These are phyloP conservation scores for Pachymerium ferrugineum DNA, from an alignment of 2,888 invertebrate genomes.

Conservation along the genomic window DNA sequence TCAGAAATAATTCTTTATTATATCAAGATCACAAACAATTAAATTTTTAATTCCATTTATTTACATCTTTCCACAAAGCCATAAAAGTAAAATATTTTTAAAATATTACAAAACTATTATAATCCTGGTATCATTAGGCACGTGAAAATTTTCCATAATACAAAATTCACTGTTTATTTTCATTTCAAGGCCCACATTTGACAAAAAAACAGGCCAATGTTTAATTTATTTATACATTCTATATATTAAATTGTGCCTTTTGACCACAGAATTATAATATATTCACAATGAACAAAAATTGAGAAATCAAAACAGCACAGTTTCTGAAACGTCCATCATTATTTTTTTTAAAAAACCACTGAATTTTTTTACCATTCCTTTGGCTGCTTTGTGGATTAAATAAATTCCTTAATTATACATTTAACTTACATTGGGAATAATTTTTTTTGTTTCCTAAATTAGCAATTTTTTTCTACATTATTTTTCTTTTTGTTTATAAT, in stretches of 20 bases:
- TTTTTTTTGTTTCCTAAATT: not conserved
- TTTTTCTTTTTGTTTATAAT: not conserved
- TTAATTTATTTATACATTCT: too few species aligned
- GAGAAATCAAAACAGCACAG: not conserved
- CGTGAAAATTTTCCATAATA: not conserved
- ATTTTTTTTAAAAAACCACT: too few species aligned
- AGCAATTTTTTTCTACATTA: not conserved
- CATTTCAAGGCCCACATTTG: too few species aligned
- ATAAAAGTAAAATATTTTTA: not conserved
- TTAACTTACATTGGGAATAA: not conserved
- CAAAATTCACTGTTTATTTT: not conserved
- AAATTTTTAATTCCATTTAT: conserved; percentile 13
- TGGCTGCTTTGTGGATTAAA: conserved; percentile 6
- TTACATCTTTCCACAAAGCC: not conserved
- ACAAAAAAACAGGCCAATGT: too few species aligned
- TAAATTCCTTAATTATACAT: not conserved
- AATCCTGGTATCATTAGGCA: not conserved
- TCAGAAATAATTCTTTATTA: too few species aligned
- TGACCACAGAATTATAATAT: too few species aligned
- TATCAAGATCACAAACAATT: conserved; percentile 4
- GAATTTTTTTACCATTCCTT: not conserved
- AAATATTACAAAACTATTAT: not conserved
- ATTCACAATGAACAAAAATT: too few species aligned
- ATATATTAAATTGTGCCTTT: too few species aligned
- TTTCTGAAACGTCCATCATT: not conserved